These are phyloP conservation scores for Hypanus sabinus DNA, from an alignment of 2,113 vertebrate species.

Conservation along the genomic window DNA sequence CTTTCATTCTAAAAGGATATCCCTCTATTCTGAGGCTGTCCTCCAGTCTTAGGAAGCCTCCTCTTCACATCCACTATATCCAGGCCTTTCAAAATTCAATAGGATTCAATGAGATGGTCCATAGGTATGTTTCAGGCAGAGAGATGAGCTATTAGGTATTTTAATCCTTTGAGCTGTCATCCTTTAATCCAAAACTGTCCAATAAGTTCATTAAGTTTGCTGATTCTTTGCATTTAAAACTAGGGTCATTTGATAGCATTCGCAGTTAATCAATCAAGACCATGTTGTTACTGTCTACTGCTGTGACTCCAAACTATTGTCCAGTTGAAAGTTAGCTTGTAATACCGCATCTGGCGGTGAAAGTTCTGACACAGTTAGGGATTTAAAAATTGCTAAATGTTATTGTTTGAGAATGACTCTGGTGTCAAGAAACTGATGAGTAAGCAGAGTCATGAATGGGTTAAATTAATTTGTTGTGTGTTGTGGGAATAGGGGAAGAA, in stretches of 20 bases:
- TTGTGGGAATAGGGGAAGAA: background rate
- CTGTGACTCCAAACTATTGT: background rate
- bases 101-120: background rate
- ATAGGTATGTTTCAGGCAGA: background rate
- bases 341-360: background rate
- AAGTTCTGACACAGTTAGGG: background rate
- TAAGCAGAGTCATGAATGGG: background rate
- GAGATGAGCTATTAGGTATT: background rate
- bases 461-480: slow-evolving; percentile 15
- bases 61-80: too few species aligned
- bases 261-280: background rate
- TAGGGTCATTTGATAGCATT: background rate
- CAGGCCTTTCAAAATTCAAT: too few species aligned
- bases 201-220: background rate
- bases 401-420: background rate
- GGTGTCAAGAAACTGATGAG: background rate
- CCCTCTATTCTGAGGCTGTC: too few species aligned
- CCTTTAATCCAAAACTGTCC: background rate
- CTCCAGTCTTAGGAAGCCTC: too few species aligned
- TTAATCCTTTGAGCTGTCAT: background rate
- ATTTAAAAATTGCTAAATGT: slow-evolving; percentile 15
- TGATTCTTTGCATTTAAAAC: background rate
- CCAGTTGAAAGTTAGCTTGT: background rate
- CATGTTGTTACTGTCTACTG: background rate
- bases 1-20: too few species aligned